These are phyloP conservation scores for Micromys minutus DNA, from an alignment of 2,113 vertebrate species.

Conservation along the genomic window DNA sequence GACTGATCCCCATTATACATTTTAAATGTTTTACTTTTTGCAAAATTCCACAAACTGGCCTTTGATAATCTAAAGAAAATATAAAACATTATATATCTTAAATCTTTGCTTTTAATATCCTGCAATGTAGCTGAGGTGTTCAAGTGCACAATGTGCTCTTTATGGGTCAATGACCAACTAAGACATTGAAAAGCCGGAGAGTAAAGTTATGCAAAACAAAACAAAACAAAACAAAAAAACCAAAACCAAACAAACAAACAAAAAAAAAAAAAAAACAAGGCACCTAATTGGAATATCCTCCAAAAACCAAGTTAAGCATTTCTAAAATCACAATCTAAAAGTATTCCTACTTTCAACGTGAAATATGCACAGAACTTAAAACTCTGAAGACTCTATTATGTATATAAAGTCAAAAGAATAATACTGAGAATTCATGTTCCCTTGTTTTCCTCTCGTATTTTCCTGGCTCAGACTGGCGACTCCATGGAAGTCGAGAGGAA, in stretches of 20 bases:
- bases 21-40: neutral
- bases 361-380: neutral
- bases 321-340: slow-evolving; percentile 31
- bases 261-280: neutral
- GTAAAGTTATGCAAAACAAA: neutral
- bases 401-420: neutral
- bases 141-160: neutral
- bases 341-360: neutral
- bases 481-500: neutral
- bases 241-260: no score
- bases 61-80: slow-evolving; percentile 14
- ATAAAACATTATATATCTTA: neutral
- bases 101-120: slow-evolving; percentile 1
- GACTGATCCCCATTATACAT: neutral
- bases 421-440: neutral
- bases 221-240: no score
- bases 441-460: neutral
- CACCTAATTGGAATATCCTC: slow-evolving; percentile 19
- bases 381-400: neutral
- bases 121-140: neutral
- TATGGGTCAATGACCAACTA: neutral
- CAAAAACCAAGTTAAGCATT: slow-evolving; percentile 15
- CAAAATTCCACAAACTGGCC: neutral
- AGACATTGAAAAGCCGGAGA: slow-evolving; percentile 15
- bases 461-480: neutral